Evolutionary conservation across 2,113 vertebrate genomes (phyloP).

Genomic region (Parus major): DNA sequence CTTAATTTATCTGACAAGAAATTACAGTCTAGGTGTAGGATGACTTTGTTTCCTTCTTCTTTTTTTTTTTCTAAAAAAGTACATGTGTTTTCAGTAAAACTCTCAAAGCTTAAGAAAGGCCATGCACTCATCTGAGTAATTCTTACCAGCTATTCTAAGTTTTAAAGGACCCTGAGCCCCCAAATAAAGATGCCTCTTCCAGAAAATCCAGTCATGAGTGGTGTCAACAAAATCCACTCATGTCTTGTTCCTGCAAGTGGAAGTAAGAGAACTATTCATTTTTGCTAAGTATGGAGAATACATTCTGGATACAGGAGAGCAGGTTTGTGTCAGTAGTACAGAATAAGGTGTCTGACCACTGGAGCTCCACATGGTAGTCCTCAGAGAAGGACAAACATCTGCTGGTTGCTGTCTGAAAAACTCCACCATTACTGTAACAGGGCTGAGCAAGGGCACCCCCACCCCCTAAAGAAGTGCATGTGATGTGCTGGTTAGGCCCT

Average conservation of each 20-base stretch:
- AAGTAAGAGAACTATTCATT: neutral
- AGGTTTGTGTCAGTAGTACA: neutral
- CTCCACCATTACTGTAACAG: neutral
- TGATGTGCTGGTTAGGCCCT: neutral
- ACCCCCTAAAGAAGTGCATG: neutral
- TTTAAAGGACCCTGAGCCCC: neutral
- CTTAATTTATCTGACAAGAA: neutral
- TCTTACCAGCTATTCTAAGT: neutral
- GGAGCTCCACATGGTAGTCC: neutral
- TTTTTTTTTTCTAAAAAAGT: neutral
- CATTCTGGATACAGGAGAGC: neutral
- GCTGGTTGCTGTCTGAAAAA: neutral
- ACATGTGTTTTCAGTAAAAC: neutral
- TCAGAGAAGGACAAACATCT: neutral
- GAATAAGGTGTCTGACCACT: neutral
- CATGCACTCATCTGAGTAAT: accelerated
- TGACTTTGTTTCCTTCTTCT: neutral
- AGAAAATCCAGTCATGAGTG: neutral
- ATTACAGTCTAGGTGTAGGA: neutral
- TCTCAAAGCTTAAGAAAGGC: neutral
- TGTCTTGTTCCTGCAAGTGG: neutral
- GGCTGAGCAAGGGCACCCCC: neutral
- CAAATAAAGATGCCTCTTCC: neutral
- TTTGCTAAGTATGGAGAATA: neutral
- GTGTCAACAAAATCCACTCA: accelerated